Conservation (phyloP, 2,113 vertebrate species). For the Psilopogon haemacephalus region DNA sequence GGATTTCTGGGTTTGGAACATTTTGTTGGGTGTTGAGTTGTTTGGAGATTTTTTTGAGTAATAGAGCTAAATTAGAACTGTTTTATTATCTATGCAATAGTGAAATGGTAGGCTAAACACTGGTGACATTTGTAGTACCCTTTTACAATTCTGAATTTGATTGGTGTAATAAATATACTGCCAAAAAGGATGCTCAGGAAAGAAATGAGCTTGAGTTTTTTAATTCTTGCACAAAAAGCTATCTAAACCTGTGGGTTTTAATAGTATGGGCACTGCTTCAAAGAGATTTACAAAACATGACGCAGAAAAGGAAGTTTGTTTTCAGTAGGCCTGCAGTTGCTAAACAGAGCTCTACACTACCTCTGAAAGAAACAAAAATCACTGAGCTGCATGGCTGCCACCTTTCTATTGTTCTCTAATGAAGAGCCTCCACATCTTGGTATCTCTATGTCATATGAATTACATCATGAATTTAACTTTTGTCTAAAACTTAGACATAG, state of each 20-base stretch:
- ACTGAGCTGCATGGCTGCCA: not conserved
- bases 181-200: not conserved
- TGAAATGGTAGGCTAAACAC: not conserved
- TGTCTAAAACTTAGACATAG: not conserved
- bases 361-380: not conserved
- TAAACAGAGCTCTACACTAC: not conserved
- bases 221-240: not conserved
- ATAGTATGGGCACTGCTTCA: not conserved
- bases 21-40: not conserved
- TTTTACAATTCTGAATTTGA: not conserved
- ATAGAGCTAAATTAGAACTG: not conserved
- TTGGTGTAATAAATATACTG: not conserved
- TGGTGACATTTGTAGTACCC: not conserved
- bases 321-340: not conserved
- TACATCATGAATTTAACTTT: not conserved
- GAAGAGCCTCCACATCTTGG: not conserved
- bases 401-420: not conserved
- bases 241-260: not conserved
- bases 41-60: not conserved
- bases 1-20: not conserved
- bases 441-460: not conserved
- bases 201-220: not conserved
- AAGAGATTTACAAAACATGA: not conserved
- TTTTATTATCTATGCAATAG: not conserved
- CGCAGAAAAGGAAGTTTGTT: slow-evolving; percentile 45